These are phyloP conservation scores for Hybos culiciformis DNA, from an alignment of 2,888 invertebrate species.

Conservation along the genomic window DNA sequence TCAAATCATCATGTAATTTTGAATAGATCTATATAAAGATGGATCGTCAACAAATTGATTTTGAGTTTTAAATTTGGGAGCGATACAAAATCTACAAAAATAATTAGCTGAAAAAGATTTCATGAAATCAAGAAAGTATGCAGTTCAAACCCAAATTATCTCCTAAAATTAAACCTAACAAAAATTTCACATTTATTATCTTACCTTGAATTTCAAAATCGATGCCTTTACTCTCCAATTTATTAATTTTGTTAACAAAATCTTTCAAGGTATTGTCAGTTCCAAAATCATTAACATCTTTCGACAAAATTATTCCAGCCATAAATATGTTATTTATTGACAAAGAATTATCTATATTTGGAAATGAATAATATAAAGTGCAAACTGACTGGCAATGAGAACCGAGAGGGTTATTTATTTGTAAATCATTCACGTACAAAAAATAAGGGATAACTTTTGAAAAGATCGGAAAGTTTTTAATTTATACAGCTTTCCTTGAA, in stretches of 20 bases:
- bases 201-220: not conserved
- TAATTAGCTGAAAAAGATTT: not conserved
- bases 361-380: slow-evolving; percentile 8
- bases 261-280: not conserved
- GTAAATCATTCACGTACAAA: slow-evolving; percentile 1
- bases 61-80: not conserved
- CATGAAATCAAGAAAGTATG: not conserved
- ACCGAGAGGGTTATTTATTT: slow-evolving; percentile 4
- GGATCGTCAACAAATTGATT: not conserved
- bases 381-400: too few species aligned
- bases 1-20: slow-evolving; percentile 1
- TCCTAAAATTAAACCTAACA: not conserved
- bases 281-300: slow-evolving; percentile 1
- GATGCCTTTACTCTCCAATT: not conserved
- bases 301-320: slow-evolving; percentile 1
- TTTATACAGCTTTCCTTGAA: not conserved
- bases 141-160: slow-evolving; percentile 5
- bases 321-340: slow-evolving; percentile 3
- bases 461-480: not conserved
- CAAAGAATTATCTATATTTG: slow-evolving; percentile 2
- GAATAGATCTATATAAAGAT: not conserved
- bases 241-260: not conserved
- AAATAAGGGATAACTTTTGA: not conserved
- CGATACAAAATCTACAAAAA: slow-evolving; percentile 4
- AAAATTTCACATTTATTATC: not conserved